Conservation (phyloP, 2,888 invertebrate genomes). For the Conomelus anceps region DNA sequence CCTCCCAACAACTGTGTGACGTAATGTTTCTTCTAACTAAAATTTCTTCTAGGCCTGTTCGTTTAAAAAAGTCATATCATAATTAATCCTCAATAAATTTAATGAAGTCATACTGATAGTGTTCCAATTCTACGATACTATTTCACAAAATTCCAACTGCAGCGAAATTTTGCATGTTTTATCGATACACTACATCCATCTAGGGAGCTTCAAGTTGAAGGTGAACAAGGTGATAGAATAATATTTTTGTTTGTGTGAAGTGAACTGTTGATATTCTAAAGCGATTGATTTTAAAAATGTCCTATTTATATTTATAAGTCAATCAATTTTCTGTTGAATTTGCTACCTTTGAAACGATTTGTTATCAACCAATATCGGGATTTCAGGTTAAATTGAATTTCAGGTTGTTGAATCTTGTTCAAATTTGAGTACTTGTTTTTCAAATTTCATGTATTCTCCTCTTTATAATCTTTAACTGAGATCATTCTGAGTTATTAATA, state of each 20-base stretch:
- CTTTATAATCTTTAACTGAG: too few species aligned
- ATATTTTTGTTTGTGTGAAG: neutral
- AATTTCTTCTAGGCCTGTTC: neutral
- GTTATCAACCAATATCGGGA: neutral
- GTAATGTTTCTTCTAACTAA: neutral
- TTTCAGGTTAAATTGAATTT: neutral
- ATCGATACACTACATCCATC: neutral
- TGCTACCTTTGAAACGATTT: neutral
- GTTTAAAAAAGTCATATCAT: neutral
- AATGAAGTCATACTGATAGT: neutral
- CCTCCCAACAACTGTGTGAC: conserved; percentile 1
- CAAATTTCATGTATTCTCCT: too few species aligned
- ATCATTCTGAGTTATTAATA: too few species aligned
- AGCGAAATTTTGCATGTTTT: neutral
- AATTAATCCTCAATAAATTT: neutral
- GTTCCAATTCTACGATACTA: neutral
- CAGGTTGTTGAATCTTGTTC: too few species aligned
- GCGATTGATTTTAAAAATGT: neutral
- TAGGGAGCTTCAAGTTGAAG: conserved; percentile 16
- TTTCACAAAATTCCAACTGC: neutral
- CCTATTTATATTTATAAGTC: neutral
- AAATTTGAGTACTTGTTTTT: too few species aligned
- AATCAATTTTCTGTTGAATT: neutral
- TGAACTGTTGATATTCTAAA: neutral
- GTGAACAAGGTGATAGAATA: conserved; percentile 22